Evolutionary conservation across 1,140 invertebrate species (phyloP).

Genomic region (Sminthurides bifidus): DNA sequence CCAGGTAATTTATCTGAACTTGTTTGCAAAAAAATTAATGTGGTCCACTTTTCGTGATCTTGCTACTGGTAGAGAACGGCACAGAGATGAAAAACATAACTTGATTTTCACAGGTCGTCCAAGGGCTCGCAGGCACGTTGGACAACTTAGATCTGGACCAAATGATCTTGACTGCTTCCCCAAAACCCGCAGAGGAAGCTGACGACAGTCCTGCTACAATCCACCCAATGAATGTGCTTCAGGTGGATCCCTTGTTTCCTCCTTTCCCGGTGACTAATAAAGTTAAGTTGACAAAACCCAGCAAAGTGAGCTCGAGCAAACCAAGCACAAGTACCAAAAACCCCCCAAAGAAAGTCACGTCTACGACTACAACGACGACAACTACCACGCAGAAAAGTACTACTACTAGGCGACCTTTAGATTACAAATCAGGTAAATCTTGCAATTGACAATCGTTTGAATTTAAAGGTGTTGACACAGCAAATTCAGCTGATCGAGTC

Average conservation of each 20-base stretch:
- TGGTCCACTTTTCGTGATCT: not conserved
- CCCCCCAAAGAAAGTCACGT: slow-evolving; percentile 17
- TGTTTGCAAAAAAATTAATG: too few species aligned
- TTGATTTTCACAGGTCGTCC: slow-evolving; percentile 27
- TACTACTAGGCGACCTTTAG: slow-evolving; percentile 36
- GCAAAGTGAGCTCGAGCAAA: slow-evolving; percentile 1
- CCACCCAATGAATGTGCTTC: slow-evolving; percentile 26
- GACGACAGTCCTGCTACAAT: slow-evolving; percentile 13
- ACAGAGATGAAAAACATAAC: not conserved
- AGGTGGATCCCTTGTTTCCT: slow-evolving; percentile 20
- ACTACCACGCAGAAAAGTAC: too few species aligned
- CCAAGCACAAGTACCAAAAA: not conserved
- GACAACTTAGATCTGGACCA: slow-evolving; percentile 28
- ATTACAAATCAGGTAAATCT: slow-evolving; percentile 56
- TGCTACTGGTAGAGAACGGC: not conserved
- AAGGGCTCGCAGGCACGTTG: slow-evolving; percentile 29
- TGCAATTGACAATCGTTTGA: too few species aligned
- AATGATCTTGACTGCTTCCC: slow-evolving; percentile 12
- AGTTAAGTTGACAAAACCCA: slow-evolving; percentile 21
- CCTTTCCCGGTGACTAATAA: slow-evolving; percentile 23
- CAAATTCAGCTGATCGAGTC: too few species aligned
- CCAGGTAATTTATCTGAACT: slow-evolving; percentile 19
- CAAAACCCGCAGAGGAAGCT: not conserved
- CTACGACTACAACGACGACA: slow-evolving; percentile 22
- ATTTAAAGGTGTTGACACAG: not conserved